Base-by-base conservation (phyloP, 2,797 vertebrate genomes). In the Leuciscus waleckii region DNA sequence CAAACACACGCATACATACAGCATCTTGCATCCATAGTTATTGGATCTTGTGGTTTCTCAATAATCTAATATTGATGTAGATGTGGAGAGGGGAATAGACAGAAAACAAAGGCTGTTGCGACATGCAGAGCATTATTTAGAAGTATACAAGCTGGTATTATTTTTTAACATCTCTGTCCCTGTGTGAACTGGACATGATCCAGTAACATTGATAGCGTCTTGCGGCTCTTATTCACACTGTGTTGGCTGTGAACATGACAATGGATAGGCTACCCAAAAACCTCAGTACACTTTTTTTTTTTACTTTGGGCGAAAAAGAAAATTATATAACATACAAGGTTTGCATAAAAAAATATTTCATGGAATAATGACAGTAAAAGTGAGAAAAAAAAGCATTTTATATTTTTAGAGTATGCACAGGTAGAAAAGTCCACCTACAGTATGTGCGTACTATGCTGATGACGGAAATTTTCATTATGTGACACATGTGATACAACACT, bases 41-140 rank as follows among this genome's bases (percentile, higher is more conserved):
- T 69, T 56, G 49, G 21, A 51, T 39, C 32, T 49, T 76, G n/a
- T 56, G 17, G 37, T 58, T 58, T 84, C 43, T 61, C 10, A 70
- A 46, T 58, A 32, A 78, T 32, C 19, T 78, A 78, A 69, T 63
- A 84, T 69, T 35, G 7, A 69, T 78, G 35, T 41, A 16, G 21
- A 51, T 69, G 35, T 23, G 49, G 49, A 54, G 23, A 56, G n/a
- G 35, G 37, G 7, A 43, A 68, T 10, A 56, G 32, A 14, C 10
- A 58, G 11, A 1, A 65, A 65, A 39, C 14, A 43, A 63, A 11
- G 19, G 26, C 61, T 43, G 17, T n/a, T 73, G 14, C 13, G 13
- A 16, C 43, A 16, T 51, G 21, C 29, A 37, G 79, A 37, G 46
- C 7, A 1, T 46, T 51, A 54, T 54, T 63, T 32, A 54, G 29